A percentile compares a stretch with the other conserved stretches of the same genome.
Evolutionary conservation across 2,888 invertebrate genomes (phyloP).

Genomic region (Lycophotia porphyrea): DNA sequence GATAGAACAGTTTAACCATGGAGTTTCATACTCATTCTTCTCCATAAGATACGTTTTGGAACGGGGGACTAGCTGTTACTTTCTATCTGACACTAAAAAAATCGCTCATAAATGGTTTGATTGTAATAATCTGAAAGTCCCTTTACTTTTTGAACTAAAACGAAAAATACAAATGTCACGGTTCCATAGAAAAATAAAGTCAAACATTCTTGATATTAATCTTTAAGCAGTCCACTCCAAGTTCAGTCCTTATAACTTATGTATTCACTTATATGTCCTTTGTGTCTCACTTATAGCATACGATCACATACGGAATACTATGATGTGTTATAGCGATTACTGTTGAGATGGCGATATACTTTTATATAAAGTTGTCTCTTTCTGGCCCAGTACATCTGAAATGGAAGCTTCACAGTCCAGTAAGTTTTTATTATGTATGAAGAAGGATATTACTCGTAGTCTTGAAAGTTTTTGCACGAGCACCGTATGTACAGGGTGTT

Average conservation of each 20-base stretch:
- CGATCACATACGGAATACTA: conserved; percentile 42
- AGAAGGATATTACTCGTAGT: conserved; percentile 51
- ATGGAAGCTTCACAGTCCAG: conserved; percentile 49
- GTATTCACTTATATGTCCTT: conserved; percentile 53
- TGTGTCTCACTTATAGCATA: conserved; percentile 45
- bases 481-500: conserved; percentile 41
- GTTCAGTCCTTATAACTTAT: conserved; percentile 56
- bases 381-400: conserved; percentile 17
- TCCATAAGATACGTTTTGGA: neutral
- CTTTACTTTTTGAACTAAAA: neutral
- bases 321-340: conserved; percentile 42
- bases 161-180: neutral
- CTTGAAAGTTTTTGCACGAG: conserved; percentile 49
- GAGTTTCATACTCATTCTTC: neutral
- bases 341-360: conserved; percentile 13
- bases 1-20: neutral
- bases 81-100: neutral
- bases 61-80: neutral
- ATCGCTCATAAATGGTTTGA: neutral
- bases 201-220: conserved; percentile 44
- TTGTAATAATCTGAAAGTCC: neutral
- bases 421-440: conserved; percentile 65
- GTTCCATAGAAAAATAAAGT: neutral
- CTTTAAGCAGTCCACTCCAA: conserved; percentile 47
- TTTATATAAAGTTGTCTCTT: conserved; percentile 24